These are phyloP conservation scores for Andrena marginata DNA, from an alignment of 2,888 invertebrate genomes.

Conservation along the genomic window DNA sequence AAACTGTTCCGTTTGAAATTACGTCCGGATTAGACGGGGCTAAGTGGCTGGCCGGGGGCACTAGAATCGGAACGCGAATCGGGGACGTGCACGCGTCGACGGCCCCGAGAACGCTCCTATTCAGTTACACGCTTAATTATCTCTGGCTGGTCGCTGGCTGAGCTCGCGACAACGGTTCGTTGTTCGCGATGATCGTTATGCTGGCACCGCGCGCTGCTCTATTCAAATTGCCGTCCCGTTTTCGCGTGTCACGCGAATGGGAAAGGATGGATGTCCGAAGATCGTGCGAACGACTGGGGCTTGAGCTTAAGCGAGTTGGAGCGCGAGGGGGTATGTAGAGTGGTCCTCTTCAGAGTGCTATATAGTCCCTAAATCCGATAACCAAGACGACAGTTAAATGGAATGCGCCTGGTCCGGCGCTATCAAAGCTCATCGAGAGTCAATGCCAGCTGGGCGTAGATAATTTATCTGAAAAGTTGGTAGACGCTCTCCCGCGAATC, in stretches of 20 bases:
- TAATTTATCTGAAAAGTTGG: conserved; percentile 31
- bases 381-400: no score
- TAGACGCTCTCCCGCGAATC: conserved; percentile 24
- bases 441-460: not conserved
- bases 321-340: no score
- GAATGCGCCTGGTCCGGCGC: not conserved
- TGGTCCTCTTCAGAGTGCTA: no score
- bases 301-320: no score
- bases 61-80: conserved; percentile 37
- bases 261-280: no score
- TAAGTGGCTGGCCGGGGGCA: conserved; percentile 48
- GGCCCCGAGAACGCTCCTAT: conserved; percentile 12
- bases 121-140: conserved; percentile 52
- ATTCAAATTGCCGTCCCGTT: not conserved
- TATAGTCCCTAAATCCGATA: no score
- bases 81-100: conserved; percentile 24
- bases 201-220: no score
- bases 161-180: not conserved
- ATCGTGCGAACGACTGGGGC: no score
- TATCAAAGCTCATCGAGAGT: not conserved
- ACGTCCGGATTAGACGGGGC: conserved; percentile 58
- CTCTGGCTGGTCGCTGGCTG: conserved; percentile 12
- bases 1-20: conserved; percentile 69
- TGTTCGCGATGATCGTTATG: not conserved
- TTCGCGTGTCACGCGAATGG: no score